Percentiles rank a stretch among this genome's conserved stretches.
phyloP scores from a whole-genome alignment of 2,888 invertebrate species.

The Ashinkailepas kermadecensis region DNA sequence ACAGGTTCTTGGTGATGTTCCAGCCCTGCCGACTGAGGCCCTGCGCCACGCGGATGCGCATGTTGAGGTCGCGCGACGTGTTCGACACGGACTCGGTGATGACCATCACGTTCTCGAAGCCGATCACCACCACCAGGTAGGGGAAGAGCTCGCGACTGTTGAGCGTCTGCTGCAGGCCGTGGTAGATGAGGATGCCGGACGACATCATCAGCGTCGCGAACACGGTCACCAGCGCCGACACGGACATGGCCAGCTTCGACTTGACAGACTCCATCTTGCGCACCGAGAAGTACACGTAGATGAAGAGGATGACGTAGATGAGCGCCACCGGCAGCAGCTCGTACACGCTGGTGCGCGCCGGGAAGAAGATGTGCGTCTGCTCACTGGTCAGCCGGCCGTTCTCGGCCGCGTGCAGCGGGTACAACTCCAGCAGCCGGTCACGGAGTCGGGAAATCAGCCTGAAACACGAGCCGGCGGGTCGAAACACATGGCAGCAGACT shows the following conservation, averaged over 20 bases:
- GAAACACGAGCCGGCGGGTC: neutral
- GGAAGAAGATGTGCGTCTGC: slow-evolving; percentile 72
- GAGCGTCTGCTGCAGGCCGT: slow-evolving; percentile 66
- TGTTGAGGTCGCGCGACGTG: slow-evolving; percentile 62
- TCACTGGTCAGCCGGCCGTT: slow-evolving; percentile 40
- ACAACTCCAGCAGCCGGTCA: slow-evolving; percentile 58
- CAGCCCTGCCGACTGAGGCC: slow-evolving; percentile 96
- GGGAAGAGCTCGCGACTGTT: slow-evolving; percentile 83
- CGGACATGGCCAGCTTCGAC: slow-evolving; percentile 75
- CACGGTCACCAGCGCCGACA: slow-evolving; percentile 78
- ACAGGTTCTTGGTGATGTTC: slow-evolving; percentile 91
- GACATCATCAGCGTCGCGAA: slow-evolving; percentile 80
- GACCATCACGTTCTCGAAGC: slow-evolving; percentile 84
- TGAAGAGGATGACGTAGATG: slow-evolving; percentile 75
- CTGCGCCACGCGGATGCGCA: slow-evolving; percentile 62
- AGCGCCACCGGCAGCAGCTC: slow-evolving; percentile 76
- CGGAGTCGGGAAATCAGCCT: slow-evolving; percentile 69
- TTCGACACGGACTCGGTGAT: slow-evolving; percentile 88
- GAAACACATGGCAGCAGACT: too few species aligned
- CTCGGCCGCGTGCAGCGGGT: slow-evolving; percentile 56
- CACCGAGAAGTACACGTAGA: slow-evolving; percentile 92
- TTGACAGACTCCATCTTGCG: slow-evolving; percentile 89
- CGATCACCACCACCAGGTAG: slow-evolving; percentile 88
- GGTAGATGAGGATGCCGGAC: slow-evolving; percentile 51
- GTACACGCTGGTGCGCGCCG: slow-evolving; percentile 74